A percentile compares a stretch with the other conserved stretches of the same genome.
These are phyloP conservation scores for Drosophila murphyi DNA, from an alignment of 1,140 invertebrate genomes.

Conservation along the genomic window DNA sequence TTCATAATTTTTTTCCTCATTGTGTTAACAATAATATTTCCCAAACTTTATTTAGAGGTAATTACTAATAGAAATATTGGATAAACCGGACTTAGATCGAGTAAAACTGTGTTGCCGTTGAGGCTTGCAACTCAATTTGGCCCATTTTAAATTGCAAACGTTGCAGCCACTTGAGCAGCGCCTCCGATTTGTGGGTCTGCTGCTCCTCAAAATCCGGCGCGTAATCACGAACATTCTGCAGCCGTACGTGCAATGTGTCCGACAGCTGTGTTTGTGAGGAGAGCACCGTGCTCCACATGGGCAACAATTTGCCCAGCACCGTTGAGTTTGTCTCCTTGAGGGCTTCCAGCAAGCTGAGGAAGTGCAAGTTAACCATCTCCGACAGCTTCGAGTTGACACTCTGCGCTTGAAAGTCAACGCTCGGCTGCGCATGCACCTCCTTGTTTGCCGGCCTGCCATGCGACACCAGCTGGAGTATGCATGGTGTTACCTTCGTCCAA, in stretches of 20 bases:
- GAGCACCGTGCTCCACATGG: slow-evolving; percentile 95
- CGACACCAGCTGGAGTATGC: slow-evolving; percentile 95
- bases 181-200: slow-evolving; percentile 72
- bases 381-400: slow-evolving; percentile 88
- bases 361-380: slow-evolving; percentile 99
- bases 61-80: slow-evolving; percentile 24
- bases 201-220: slow-evolving; percentile 85
- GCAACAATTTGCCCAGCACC: slow-evolving; percentile 93
- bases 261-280: slow-evolving; percentile 95
- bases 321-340: slow-evolving; percentile 97
- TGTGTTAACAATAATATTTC: too few species aligned
- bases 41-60: background rate
- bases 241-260: slow-evolving; percentile 94
- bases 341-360: slow-evolving; percentile 97
- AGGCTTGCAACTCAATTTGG: slow-evolving; percentile 98
- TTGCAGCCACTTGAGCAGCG: slow-evolving; percentile 94
- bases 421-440: slow-evolving; percentile 46
- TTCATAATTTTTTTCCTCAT: too few species aligned
- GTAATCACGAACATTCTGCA: slow-evolving; percentile 94
- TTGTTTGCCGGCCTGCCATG: slow-evolving; percentile 92
- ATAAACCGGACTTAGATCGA: slow-evolving; percentile 67
- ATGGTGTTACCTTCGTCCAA: slow-evolving; percentile 98
- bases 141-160: slow-evolving; percentile 98
- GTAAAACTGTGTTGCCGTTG: slow-evolving; percentile 87
- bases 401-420: slow-evolving; percentile 68